Evolutionary conservation across 2,113 vertebrate genomes (phyloP), one percentile per base, ranked within the genome.

Genomic region (Boulengeromyrus knoepffleri): DNA sequence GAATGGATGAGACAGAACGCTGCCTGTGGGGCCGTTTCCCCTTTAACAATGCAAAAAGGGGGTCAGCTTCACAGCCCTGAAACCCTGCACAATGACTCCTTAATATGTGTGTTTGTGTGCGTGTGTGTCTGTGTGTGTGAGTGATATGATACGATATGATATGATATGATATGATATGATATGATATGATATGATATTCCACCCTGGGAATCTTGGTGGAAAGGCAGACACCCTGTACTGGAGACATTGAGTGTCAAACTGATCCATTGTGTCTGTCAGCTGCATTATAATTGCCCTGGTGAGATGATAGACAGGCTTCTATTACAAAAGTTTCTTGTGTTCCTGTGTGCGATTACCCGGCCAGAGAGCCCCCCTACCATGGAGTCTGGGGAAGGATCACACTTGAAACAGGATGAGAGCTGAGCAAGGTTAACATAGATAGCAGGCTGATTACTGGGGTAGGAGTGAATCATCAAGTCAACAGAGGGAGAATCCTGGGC

Each of bases 271-370:
- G 36, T 62, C 2, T 88, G 56, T 88, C 39, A 66, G 56, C 21
- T 62, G 53, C 10, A 24, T 58, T 53, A 56, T 24, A 45, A 19
- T 58, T 56, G n/a, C 94, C 94, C 90, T 15, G 0, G 36, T 36
- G 93, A 93, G 93, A 94, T 97, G 97, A 98, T 96, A 97, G 98
- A 97, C 97, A 97, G 98, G 95, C 97, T 97, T 97, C 96, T 94
- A 97, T 97, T 97, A 97, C 95, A 95, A 95, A 95, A 92, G 93
- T 94, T 97, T 97, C 96, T 95, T 93, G 91, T 91, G 94, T 89
- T 92, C 93, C 96, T 95, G 95, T 95, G 93, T 92, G 90, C 95
- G 97, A 98, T 97, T 97, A 98, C 96, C 95, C 86, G 56, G 62
- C 53, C 86, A 42, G 91, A 90, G 91, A 90, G 92, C 94, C 92